Base-by-base conservation (phyloP, 1,140 invertebrate species). In the Drosophila bifasciata region DNA sequence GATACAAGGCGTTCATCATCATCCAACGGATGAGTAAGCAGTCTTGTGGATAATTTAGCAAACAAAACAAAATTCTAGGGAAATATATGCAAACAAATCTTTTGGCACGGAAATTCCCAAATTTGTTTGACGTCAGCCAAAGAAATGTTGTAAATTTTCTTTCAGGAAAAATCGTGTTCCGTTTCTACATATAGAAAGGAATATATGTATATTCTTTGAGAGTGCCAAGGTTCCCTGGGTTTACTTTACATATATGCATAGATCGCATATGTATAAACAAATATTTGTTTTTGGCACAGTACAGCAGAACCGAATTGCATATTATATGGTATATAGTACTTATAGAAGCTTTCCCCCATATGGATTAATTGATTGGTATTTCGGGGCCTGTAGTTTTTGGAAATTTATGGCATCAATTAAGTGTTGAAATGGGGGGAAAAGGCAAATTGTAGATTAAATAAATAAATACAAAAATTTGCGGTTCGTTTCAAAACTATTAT, bases 81-180 rank as follows among this genome's bases (percentile, higher is more conserved):
- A 59, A 58, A 66, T 76, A 68, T 49, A 46, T 1, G 3, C 49
- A 69, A 28, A 66, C 48, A 25, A 25, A 69, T 53, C 61, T 76
- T 76, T 75, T 68, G 77, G 53, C 73, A 46, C 78, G 74, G 77
- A 85, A 88, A 77, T 85, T 85, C 73, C 76, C 79, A 66, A 63
- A 77, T 55, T 25, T 25, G 46, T 36, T 85, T 85, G 76, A 84
- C 79, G 79, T 84, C 79, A 84, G 66, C 8, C 9, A 6, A 36
- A 72, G 41, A 73, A 49, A 71, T 53, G 58, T 51, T 70, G 53
- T 70, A 59, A 70, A 70, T 50, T 40, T 46, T 41, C 25, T 70
- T 40, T 17, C 39, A 39, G 43, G 45, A 46, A 45, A 51, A 59
- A 59, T 68, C 36, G 21, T 51, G 45, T 70, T 59, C 28, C n/a